Evolutionary conservation across 2,888 invertebrate species (phyloP).

Genomic region (Oscheius sp.): DNA sequence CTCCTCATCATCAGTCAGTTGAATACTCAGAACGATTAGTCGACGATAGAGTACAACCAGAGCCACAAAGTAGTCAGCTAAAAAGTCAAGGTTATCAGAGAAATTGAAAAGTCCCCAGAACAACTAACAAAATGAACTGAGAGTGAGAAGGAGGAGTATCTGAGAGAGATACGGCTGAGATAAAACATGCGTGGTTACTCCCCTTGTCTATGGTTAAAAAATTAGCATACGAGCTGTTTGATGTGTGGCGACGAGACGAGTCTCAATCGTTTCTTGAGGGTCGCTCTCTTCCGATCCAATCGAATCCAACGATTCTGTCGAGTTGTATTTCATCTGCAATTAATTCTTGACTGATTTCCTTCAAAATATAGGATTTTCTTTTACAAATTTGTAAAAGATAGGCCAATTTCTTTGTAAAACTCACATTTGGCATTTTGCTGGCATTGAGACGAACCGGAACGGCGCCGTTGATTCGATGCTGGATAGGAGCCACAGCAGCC

Average conservation of each 20-base stretch:
- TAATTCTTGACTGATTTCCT: not conserved
- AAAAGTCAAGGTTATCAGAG: slow-evolving; percentile 3
- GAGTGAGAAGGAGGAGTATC: not conserved
- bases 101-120: slow-evolving; percentile 9
- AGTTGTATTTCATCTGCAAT: slow-evolving; percentile 35
- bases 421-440: slow-evolving; percentile 51
- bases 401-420: not conserved
- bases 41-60: slow-evolving; percentile 78
- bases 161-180: not conserved
- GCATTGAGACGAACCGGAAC: slow-evolving; percentile 61
- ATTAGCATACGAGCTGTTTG: slow-evolving; percentile 58
- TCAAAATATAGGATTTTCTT: too few species aligned
- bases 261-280: slow-evolving; percentile 65
- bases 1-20: slow-evolving; percentile 66
- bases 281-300: slow-evolving; percentile 51
- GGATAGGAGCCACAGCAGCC: slow-evolving; percentile 46
- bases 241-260: slow-evolving; percentile 61
- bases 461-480: slow-evolving; percentile 65
- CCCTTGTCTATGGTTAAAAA: slow-evolving; percentile 9
- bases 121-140: not conserved
- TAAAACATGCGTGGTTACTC: slow-evolving; percentile 9
- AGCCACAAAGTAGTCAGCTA: slow-evolving; percentile 75
- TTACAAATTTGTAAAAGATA: too few species aligned
- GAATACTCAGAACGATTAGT: slow-evolving; percentile 75
- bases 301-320: slow-evolving; percentile 56